Conservation (phyloP, 2,113 vertebrate genomes). For the Tonatia bakeri region DNA sequence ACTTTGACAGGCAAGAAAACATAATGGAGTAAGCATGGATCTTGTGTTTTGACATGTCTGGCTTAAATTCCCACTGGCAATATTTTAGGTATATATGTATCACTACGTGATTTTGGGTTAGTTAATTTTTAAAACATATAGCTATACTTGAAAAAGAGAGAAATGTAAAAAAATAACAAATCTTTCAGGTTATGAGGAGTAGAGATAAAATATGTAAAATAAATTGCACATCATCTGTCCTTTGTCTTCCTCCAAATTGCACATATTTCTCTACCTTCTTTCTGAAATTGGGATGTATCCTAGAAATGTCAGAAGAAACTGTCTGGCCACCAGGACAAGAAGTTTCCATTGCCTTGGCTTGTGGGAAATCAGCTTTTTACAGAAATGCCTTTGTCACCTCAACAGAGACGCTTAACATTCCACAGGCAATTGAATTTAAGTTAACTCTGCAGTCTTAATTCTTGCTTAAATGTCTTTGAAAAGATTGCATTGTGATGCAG, state of each 20-base stretch:
- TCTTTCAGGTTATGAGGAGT: not conserved
- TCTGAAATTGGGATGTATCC: not conserved
- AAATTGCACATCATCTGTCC: not conserved
- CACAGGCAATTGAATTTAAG: conserved; percentile 20
- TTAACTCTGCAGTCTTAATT: conserved; percentile 52
- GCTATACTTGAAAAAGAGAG: not conserved
- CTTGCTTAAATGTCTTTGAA: conserved; percentile 50
- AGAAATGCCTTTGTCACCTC: conserved; percentile 17
- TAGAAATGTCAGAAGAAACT: not conserved
- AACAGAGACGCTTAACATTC: not conserved
- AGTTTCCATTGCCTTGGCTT: not conserved
- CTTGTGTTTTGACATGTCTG: not conserved
- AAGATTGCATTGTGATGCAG: conserved; percentile 27
- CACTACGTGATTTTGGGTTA: not conserved
- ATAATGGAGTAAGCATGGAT: not conserved
- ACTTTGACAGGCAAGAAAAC: not conserved
- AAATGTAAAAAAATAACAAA: not conserved
- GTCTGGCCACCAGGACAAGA: not conserved
- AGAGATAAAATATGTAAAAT: not conserved
- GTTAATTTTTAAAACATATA: not conserved
- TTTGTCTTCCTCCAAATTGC: not conserved
- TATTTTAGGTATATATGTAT: not conserved
- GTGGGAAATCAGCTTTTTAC: not conserved
- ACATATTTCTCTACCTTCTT: not conserved
- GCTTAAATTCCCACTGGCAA: not conserved